Percentiles rank a stretch among this genome's conserved stretches.
Conservation (phyloP, 2,797 vertebrate genomes). For the Eulemur coronatus region DNA sequence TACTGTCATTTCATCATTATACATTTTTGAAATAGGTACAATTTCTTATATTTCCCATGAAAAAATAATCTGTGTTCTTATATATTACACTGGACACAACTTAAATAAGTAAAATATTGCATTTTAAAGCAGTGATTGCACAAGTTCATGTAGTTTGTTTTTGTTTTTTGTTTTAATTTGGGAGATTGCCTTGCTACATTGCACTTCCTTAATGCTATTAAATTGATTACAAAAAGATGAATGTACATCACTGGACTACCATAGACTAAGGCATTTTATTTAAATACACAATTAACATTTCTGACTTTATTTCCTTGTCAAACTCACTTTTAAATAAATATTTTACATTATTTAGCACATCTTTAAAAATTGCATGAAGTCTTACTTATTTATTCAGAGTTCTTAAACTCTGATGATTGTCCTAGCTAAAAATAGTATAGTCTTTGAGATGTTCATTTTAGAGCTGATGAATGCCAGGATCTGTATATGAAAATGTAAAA, state of each 20-base stretch:
- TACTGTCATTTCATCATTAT: conserved; percentile 50
- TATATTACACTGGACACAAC: conserved; percentile 64
- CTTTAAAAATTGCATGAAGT: neutral
- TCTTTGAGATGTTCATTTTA: conserved; percentile 59
- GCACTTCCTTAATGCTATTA: neutral
- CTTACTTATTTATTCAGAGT: conserved; percentile 33
- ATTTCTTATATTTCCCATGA: conserved; percentile 58
- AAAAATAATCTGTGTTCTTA: conserved; percentile 67
- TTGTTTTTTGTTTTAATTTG: conserved; percentile 29
- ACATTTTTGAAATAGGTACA: conserved; percentile 40
- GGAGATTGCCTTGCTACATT: neutral
- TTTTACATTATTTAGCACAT: neutral
- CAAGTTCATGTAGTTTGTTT: conserved; percentile 10
- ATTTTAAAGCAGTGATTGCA: conserved; percentile 67
- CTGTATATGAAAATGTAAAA: conserved; percentile 74
- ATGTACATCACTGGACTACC: neutral
- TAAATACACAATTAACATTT: neutral
- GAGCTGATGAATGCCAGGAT: conserved; percentile 67
- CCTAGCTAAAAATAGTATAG: conserved; percentile 65
- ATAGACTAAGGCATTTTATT: neutral
- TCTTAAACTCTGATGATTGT: conserved; percentile 56
- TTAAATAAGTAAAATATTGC: conserved; percentile 75
- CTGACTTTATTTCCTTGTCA: neutral
- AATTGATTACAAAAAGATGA: conserved; percentile 10
- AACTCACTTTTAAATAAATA: conserved; percentile 38